These are phyloP conservation scores for Sebastolobus altivelis DNA, from an alignment of 2,797 vertebrate genomes.

Conservation along the genomic window DNA sequence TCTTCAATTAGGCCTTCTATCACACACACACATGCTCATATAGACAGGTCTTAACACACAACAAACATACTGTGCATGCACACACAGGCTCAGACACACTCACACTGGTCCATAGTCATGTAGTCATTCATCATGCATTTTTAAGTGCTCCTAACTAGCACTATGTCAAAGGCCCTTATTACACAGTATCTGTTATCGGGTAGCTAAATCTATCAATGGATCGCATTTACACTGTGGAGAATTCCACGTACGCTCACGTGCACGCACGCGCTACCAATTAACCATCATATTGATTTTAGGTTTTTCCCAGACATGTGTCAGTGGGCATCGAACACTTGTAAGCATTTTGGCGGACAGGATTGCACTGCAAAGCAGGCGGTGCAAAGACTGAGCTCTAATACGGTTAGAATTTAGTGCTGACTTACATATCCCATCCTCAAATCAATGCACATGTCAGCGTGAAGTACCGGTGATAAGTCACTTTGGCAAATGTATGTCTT, in stretches of 20 bases:
- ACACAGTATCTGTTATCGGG: conserved; percentile 42
- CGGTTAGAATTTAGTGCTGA: conserved; percentile 70
- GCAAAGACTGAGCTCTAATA: conserved; percentile 42
- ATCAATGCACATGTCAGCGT: conserved; percentile 66
- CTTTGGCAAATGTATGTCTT: conserved; percentile 36
- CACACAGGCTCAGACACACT: background rate
- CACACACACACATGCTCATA: conserved; percentile 12
- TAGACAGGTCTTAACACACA: conserved; percentile 1
- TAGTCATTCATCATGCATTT: conserved; percentile 20
- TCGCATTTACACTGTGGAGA: conserved; percentile 49
- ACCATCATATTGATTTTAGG: conserved; percentile 71
- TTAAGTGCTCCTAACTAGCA: conserved; percentile 43
- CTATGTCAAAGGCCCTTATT: conserved; percentile 36
- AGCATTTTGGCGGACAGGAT: conserved; percentile 65
- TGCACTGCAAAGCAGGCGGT: conserved; percentile 58
- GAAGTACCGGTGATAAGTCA: conserved; percentile 32
- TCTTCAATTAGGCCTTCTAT: conserved; percentile 67
- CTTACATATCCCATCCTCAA: conserved; percentile 46
- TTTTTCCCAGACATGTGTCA: conserved; percentile 63
- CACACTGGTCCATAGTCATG: background rate
- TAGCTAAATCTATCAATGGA: conserved; percentile 58
- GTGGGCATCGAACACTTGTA: conserved; percentile 56
- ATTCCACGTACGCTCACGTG: conserved; percentile 24
- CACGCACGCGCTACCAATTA: conserved; percentile 66
- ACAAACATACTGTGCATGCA: conserved; percentile 6